Base-by-base conservation (phyloP, 1,140 invertebrate species). In the Drosophila nasuta region DNA sequence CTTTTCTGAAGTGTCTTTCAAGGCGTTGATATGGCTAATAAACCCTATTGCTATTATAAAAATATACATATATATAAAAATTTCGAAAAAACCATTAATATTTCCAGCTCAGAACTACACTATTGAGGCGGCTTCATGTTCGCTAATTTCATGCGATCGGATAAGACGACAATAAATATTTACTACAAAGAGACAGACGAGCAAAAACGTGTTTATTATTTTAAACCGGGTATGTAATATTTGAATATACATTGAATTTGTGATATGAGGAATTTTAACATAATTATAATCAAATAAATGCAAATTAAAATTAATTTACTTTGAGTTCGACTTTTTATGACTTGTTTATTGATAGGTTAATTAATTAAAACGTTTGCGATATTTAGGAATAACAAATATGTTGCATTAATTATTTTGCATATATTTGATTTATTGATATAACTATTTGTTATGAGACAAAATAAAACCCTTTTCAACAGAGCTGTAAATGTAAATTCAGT, bases 1-100 rank as follows among this genome's bases (percentile, higher is more conserved):
- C 48, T 74, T 69, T 68, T 38, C 56, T 56, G 38, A 69, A 68
- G 71, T 69, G 71, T 69, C 66, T 69, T 30, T 43, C 52, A 57
- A 57, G 62, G 69, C 69, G 69, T 72, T 66, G 57, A 13, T 48
- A 30, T 17, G 43, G 49, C 17, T 10, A 48, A 74, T 74, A 62
- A 74, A 74, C 67, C 49, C 41, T 48, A 49, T 30, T 52, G 65
- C 56, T 33, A 69, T 46, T 74, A 57, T 69, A 69, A 58, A 58
- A 54, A 67, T 20, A 46, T 7, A 46, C 10, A 38, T 10, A 41
- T 48, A 38, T 8, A 38, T 38, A 38, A 11, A 57, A 25, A 57
- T 57, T 5, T 10, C 15, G 15, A 38, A 25, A 25, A 57, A 38
- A 41, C 13, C 41, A 59, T 45, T 59, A 28, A 28, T 59, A n/a